A percentile compares a stretch with the other conserved stretches of the same genome.
phyloP scores from a whole-genome alignment of 2,797 vertebrate species.

The Phoebastria nigripes region DNA sequence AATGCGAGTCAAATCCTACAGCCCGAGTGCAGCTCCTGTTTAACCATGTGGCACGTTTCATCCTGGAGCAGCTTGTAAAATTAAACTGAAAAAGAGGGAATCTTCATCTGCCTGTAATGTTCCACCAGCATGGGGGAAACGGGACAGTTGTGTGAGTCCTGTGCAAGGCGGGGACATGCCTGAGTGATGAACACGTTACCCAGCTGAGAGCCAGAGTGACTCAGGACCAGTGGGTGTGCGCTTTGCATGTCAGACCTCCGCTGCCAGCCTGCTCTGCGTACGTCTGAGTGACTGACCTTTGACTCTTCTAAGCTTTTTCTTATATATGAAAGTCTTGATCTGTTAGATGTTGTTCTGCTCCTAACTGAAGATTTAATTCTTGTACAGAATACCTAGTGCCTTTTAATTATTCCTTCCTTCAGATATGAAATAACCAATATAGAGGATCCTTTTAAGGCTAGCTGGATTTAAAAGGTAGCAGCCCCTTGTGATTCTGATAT shows the following conservation, averaged over 20 bases:
- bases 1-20: background rate
- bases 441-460: background rate
- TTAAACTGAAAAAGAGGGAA: background rate
- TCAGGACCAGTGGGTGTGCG: background rate
- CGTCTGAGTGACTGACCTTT: background rate
- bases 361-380: background rate
- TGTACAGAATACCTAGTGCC: background rate
- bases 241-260: background rate
- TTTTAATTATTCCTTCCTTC: slow-evolving; percentile 33
- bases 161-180: background rate
- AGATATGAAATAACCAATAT: background rate
- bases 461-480: slow-evolving; percentile 9
- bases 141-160: background rate
- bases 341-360: background rate
- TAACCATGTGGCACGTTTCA: background rate
- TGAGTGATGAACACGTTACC: background rate
- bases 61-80: background rate
- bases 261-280: background rate
- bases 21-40: background rate
- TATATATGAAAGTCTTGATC: background rate
- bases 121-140: background rate
- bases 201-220: background rate
- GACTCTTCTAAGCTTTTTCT: background rate
- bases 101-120: background rate
- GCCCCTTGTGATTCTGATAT: background rate